Percentiles rank a stretch among this genome's conserved stretches.
Evolutionary conservation across 2,113 vertebrate species (phyloP).

Genomic region (Pelodiscus sinensis): DNA sequence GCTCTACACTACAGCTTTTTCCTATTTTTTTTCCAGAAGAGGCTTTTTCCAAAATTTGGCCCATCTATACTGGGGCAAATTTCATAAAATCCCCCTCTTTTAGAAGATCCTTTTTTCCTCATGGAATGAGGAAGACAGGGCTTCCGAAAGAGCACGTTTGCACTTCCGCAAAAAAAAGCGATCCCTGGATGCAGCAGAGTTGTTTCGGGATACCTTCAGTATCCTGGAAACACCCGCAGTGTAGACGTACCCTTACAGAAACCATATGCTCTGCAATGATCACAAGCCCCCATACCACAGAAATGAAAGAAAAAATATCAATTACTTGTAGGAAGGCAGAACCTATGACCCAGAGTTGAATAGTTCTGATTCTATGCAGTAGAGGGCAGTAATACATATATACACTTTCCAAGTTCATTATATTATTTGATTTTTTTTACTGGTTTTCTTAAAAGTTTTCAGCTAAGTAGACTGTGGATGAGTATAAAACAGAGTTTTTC

Average conservation of each 20-base stretch:
- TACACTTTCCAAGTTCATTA: background rate
- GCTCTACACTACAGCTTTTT: no score
- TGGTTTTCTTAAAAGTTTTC: background rate
- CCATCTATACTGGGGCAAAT: no score
- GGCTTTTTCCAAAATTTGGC: no score
- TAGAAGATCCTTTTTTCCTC: no score
- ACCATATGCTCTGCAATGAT: background rate
- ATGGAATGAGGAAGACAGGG: no score
- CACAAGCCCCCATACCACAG: background rate
- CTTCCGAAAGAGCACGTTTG: no score
- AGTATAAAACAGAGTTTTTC: background rate
- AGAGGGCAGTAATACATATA: fast-evolving
- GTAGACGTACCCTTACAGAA: background rate
- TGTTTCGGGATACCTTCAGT: no score
- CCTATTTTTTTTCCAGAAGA: no score
- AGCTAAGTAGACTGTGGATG: background rate
- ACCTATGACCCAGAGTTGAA: fast-evolving
- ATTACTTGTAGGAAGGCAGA: background rate
- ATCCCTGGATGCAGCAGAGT: no score
- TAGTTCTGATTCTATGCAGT: background rate
- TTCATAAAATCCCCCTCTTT: no score
- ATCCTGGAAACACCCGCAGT: no score
- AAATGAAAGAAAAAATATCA: background rate
- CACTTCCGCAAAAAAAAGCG: no score
- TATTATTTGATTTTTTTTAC: background rate